Base-by-base conservation (phyloP, 53 echinoderm and acorn worm genomes). In the Glandiceps talaboti region DNA sequence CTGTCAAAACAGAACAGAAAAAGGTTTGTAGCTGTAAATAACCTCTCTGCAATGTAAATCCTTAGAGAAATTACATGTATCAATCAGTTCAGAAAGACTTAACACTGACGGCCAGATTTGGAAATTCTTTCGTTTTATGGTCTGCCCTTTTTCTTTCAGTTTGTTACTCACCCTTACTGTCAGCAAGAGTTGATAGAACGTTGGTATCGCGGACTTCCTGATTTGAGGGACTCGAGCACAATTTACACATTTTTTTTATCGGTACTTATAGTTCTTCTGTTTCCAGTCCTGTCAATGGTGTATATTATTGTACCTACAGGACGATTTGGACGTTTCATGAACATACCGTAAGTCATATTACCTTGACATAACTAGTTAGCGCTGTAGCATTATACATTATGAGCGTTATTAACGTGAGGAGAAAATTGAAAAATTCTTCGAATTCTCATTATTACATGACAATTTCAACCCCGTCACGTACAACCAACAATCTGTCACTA, bases 91-190 rank as follows among this genome's bases (percentile, higher is more conserved):
- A n/a, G n/a, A n/a, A n/a, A n/a, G n/a, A n/a, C n/a, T n/a, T n/a
- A n/a, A n/a, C n/a, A n/a, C n/a, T n/a, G n/a, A n/a, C n/a, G n/a
- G n/a, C n/a, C n/a, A n/a, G n/a, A n/a, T n/a, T n/a, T n/a, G n/a
- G n/a, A n/a, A n/a, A n/a, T n/a, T n/a, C n/a, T n/a, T n/a, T n/a
- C n/a, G n/a, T n/a, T n/a, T n/a, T n/a, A n/a, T n/a, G 1, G 30
- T 1, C 76, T 78, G 75, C 14, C 76, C 26, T 29, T 83, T n/a
- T n/a, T n/a, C n/a, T n/a, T n/a, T n/a, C 86, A 95, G 96, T 95
- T 95, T 76, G 96, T 95, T 14, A 92, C 96, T 1, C 96, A 95
- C 64, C 88, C 96, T 73, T 92, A 95, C 77, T 95, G 96, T 27
- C 96, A 95, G 82, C 96, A 95, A 79, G 85, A 90, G 31, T 75